Evolutionary conservation across 2,797 vertebrate genomes (phyloP).

Genomic region (Ispidina picta): DNA sequence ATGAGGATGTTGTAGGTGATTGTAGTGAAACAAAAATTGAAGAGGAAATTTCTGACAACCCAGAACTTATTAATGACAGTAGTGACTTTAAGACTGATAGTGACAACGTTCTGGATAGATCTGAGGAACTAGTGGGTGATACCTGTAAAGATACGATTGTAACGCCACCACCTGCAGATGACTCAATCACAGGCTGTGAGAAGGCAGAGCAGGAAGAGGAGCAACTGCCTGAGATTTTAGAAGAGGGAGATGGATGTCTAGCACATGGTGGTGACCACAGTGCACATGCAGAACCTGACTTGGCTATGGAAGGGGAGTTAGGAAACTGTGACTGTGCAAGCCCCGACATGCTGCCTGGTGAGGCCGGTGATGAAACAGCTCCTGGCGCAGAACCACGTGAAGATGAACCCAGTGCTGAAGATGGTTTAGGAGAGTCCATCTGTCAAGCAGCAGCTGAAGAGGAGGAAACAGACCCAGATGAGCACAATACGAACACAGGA

Average conservation of each 20-base stretch:
- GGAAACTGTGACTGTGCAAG: background rate
- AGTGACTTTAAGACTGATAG: conserved; percentile 23
- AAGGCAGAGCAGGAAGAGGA: background rate
- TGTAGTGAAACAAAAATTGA: conserved; percentile 14
- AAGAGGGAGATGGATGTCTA: background rate
- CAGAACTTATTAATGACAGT: background rate
- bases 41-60: background rate
- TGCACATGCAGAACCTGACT: background rate
- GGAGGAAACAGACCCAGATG: background rate
- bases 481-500: background rate
- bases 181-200: background rate
- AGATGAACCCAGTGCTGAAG: background rate
- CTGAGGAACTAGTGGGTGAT: background rate
- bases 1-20: conserved; percentile 1
- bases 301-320: background rate
- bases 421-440: background rate
- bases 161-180: background rate
- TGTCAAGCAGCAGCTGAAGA: conserved; percentile 4
- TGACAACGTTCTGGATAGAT: background rate
- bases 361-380: background rate
- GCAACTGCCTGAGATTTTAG: background rate
- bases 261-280: background rate
- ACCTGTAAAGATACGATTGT: background rate
- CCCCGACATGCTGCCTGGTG: background rate
- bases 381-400: background rate